Conservation (phyloP, 2,797 vertebrate genomes). For the Megalops cyprinoides region DNA sequence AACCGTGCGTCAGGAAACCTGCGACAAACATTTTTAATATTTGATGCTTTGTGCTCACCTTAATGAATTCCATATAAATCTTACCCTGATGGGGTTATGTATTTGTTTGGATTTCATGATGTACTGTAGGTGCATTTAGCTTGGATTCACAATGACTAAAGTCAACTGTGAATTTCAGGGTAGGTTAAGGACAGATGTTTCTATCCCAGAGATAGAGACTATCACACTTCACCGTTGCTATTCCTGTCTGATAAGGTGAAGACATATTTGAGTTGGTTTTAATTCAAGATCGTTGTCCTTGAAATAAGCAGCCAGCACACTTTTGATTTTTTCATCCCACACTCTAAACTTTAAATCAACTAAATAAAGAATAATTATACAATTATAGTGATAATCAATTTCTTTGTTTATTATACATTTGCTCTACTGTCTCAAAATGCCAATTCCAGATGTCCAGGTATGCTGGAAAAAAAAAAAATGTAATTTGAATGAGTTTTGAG, state of each 20-base stretch:
- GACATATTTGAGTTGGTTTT: not conserved
- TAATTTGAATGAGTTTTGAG: not conserved
- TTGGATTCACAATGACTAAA: too few species aligned
- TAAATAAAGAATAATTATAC: too few species aligned
- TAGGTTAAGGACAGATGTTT: constrained; percentile 1
- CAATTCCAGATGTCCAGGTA: too few species aligned
- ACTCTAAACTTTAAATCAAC: not conserved
- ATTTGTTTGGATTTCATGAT: too few species aligned
- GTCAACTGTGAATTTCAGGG: not conserved
- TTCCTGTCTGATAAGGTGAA: not conserved
- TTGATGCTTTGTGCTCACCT: too few species aligned
- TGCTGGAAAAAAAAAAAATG: not conserved
- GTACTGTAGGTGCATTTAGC: too few species aligned
- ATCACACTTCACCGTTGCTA: not conserved
- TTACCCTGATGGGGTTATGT: too few species aligned
- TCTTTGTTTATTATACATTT: not conserved
- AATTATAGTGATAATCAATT: not conserved
- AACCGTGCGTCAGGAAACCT: too few species aligned
- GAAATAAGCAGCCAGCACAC: not conserved
- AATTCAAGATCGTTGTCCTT: not conserved
- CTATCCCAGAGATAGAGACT: not conserved
- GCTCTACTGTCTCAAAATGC: not conserved
- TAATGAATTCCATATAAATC: too few species aligned
- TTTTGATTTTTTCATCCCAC: not conserved
- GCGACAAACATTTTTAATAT: too few species aligned